Conservation (phyloP, 2,797 vertebrate genomes). For the Semotilus atromaculatus region DNA sequence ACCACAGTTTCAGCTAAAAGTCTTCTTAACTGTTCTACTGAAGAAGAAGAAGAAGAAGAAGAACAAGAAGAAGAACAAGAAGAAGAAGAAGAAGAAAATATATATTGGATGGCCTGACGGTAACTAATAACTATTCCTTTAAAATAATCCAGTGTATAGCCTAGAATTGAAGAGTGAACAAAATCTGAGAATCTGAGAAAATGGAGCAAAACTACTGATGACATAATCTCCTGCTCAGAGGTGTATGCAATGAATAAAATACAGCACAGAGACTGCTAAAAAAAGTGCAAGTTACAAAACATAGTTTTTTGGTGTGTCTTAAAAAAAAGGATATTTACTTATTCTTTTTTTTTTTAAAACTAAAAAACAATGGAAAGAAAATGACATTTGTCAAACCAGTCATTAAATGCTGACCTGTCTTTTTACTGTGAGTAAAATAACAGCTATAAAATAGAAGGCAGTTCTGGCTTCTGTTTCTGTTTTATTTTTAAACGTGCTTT, state of each 20-base stretch:
- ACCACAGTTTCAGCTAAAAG: too few species aligned
- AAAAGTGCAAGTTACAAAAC: neutral
- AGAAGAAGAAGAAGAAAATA: too few species aligned
- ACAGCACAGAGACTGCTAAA: too few species aligned
- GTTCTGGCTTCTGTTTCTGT: neutral
- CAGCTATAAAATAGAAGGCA: neutral
- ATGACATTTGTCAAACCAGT: neutral
- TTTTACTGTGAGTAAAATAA: slow-evolving; percentile 9
- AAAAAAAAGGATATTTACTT: neutral
- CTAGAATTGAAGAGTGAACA: neutral
- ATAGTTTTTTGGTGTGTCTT: too few species aligned
- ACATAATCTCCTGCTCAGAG: neutral
- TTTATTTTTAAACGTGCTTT: neutral
- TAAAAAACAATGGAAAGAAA: neutral
- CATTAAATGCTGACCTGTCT: neutral
- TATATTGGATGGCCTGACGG: too few species aligned
- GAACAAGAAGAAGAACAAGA: too few species aligned
- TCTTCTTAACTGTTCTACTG: too few species aligned
- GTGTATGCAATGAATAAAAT: neutral
- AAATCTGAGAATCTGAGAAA: neutral
- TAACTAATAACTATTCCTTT: too few species aligned
- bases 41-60: too few species aligned
- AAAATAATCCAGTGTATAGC: neutral
- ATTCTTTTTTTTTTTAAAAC: too few species aligned
- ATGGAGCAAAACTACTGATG: neutral